Evolutionary conservation across 2,113 vertebrate genomes (phyloP).

Genomic region (Corythornis cristatus): DNA sequence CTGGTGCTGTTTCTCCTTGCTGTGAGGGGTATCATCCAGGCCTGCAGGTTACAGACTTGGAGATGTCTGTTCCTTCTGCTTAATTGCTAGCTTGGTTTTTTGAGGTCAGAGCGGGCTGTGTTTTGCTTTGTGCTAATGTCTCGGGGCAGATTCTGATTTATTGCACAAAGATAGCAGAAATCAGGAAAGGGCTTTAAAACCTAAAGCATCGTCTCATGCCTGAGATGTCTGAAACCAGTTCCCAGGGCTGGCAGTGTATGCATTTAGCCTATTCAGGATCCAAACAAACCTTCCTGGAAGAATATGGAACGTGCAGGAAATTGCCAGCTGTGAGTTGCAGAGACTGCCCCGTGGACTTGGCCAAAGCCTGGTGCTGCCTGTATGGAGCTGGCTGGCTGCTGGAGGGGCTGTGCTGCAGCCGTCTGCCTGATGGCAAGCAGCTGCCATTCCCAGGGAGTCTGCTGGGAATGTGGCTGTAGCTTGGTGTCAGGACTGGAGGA

Average conservation of each 20-base stretch:
- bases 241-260: neutral
- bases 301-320: neutral
- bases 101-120: neutral
- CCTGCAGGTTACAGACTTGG: neutral
- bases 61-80: neutral
- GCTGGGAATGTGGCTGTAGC: neutral
- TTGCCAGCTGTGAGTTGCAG: neutral
- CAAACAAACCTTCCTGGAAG: neutral
- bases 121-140: neutral
- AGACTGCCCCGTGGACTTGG: neutral
- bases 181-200: neutral
- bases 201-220: neutral
- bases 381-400: neutral
- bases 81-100: neutral
- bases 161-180: neutral
- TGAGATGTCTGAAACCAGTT: neutral
- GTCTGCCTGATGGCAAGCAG: neutral
- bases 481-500: neutral
- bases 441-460: neutral
- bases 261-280: neutral
- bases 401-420: neutral
- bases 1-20: neutral
- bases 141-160: neutral
- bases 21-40: rapidly evolving
- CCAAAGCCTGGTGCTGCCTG: neutral